Percentiles rank a stretch among this genome's conserved stretches.
Evolutionary conservation across 2,113 vertebrate genomes (phyloP).

Genomic region (Cyrtonyx montezumae): DNA sequence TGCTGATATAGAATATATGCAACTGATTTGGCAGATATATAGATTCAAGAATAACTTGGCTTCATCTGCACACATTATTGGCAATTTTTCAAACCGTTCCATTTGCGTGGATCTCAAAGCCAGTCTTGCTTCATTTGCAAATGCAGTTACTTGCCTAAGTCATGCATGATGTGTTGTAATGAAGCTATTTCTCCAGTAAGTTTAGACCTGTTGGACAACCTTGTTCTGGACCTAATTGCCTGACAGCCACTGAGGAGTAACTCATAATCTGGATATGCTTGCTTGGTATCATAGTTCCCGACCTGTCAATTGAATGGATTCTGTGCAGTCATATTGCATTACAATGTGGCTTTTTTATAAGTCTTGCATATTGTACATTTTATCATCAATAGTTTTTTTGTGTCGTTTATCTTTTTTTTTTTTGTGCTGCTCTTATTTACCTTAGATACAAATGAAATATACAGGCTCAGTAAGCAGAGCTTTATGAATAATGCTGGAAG

Average conservation of each 20-base stretch:
- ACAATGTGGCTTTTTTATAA: neutral
- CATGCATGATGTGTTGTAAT: constrained; percentile 44
- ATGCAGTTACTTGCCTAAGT: constrained; percentile 48
- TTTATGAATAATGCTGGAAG: neutral
- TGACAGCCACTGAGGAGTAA: constrained; percentile 12
- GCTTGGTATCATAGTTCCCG: neutral
- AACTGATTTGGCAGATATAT: constrained; percentile 57
- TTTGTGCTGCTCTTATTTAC: neutral
- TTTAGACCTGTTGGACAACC: constrained; percentile 21
- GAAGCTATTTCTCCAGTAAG: constrained; percentile 46
- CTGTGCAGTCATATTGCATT: neutral
- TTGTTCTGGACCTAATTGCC: constrained; percentile 49
- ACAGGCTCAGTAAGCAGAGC: neutral
- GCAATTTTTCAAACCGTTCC: constrained; percentile 52
- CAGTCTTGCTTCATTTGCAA: constrained; percentile 15
- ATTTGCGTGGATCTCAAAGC: constrained; percentile 12
- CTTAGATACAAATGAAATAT: neutral
- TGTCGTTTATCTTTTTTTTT: neutral
- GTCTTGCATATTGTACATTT: neutral
- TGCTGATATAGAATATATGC: constrained; percentile 11
- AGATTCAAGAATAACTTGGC: constrained; percentile 40
- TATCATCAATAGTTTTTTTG: neutral
- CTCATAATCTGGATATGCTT: constrained; percentile 41
- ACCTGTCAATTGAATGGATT: neutral
- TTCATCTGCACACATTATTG: neutral